Evolutionary conservation across 2,113 vertebrate species (phyloP), one percentile per base, ranked within the genome.

Genomic region (Heterocephalus glaber): DNA sequence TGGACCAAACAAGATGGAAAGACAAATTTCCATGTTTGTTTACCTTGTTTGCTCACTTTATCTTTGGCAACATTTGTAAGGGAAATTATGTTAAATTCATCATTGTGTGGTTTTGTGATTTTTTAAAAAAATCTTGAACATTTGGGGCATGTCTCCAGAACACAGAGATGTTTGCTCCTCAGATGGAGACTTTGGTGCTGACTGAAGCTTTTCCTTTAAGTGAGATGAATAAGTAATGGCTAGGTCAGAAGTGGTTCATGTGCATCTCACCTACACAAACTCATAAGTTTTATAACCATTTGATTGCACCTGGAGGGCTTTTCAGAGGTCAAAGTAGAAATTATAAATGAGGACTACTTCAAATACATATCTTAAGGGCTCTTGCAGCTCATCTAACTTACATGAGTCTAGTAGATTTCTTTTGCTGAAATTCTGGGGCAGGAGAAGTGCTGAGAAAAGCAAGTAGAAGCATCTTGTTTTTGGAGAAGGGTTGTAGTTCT

Each of bases 51-150:
- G 80, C 89, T 97, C 56, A 7, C 86, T 98, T 98, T 81, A 94
- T 74, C 97, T 98, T 98, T 98, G 97, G 96, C 97, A 97, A 10
- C 93, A 54, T 96, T 97, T 97, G 89, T 95, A 96, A 96, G 96
- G 96, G 97, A 98, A 98, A 98, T 98, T 87, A 97, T 96, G 94
- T 97, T 97, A 96, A 98, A 98, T 96, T 97, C 94, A 89, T 96
- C 2, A 20, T 93, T n/a, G n/a, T 96, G 96, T 70, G 49, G 93
- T 98, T 97, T 97, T 33, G 4, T 95, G 94, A 6, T 95, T 92
- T 95, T 92, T 95, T 22, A 38, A 86, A 44, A 94, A n/a, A 77
- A 54, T 54, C 20, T 86, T 85, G n/a, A 76, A 93, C 96, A 91
- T 94, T 98, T 97, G 88, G 89, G 81, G 96, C 98, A 77, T 91